Conservation (phyloP, 2,797 vertebrate genomes). For the Notoglanidium macrostoma region DNA sequence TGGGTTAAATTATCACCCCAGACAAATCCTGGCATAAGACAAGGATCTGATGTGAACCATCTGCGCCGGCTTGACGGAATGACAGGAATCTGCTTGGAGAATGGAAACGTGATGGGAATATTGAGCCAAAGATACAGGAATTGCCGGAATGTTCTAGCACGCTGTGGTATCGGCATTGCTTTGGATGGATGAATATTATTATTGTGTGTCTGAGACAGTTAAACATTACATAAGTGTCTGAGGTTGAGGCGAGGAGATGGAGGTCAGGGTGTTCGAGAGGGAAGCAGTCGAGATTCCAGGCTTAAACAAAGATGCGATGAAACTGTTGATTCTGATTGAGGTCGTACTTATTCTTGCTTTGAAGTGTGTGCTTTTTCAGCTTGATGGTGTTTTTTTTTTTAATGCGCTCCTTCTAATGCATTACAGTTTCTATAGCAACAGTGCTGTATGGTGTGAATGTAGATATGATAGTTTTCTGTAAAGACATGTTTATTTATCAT, state of each 20-base stretch:
- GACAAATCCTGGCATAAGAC: slow-evolving; percentile 45
- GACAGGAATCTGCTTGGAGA: slow-evolving; percentile 67
- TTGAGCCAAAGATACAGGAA: slow-evolving; percentile 69
- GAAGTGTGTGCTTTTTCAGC: neutral
- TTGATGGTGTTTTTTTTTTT: neutral
- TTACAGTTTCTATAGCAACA: neutral
- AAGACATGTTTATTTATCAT: neutral
- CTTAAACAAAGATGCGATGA: slow-evolving; percentile 12
- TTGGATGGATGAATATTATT: slow-evolving; percentile 55
- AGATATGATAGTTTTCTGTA: neutral
- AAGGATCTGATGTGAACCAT: slow-evolving; percentile 68
- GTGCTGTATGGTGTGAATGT: neutral
- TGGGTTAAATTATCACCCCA: slow-evolving; percentile 43
- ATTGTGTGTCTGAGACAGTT: slow-evolving; percentile 51
- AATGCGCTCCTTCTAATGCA: neutral
- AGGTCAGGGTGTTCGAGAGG: slow-evolving; percentile 18
- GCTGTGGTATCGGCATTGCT: slow-evolving; percentile 40
- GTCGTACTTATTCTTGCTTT: neutral
- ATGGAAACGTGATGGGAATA: slow-evolving; percentile 65
- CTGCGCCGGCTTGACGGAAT: slow-evolving; percentile 68
- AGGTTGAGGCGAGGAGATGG: slow-evolving; percentile 29
- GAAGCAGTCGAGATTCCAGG: slow-evolving; percentile 23
- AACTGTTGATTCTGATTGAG: neutral
- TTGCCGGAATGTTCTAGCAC: slow-evolving; percentile 72
- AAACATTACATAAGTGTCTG: slow-evolving; percentile 59